phyloP scores from a whole-genome alignment of 2,113 vertebrate genomes.

The Piprites chloris region DNA sequence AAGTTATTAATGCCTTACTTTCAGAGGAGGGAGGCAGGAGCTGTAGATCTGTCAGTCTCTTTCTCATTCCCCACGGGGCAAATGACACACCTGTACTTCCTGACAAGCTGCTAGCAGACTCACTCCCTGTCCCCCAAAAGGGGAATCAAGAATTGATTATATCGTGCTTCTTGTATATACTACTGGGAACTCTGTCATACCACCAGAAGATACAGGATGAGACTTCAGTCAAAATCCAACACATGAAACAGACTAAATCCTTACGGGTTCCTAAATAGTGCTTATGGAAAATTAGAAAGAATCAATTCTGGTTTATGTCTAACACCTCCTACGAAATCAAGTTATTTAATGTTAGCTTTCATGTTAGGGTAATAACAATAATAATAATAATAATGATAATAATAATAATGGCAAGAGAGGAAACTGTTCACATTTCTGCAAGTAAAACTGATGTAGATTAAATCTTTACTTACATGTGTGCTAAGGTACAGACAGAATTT shows the following conservation, averaged over 20 bases:
- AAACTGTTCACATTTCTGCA: not conserved
- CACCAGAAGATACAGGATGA: not conserved
- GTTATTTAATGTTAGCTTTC: not conserved
- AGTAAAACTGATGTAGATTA: not conserved
- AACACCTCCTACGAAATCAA: not conserved
- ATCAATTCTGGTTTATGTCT: not conserved
- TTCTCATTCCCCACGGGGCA: not conserved
- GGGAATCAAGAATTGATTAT: not conserved
- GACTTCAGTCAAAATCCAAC: not conserved
- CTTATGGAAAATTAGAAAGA: not conserved
- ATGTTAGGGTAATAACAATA: not conserved
- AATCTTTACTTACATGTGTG: not conserved
- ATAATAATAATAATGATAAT: not conserved
- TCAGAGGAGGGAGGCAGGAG: not conserved
- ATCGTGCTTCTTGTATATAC: not conserved
- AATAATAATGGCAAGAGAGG: not conserved
- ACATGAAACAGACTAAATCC: not conserved
- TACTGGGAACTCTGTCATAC: not conserved
- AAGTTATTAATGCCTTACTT: not conserved
- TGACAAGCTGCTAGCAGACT: not conserved
- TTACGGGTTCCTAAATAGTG: not conserved
- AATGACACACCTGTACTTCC: not conserved
- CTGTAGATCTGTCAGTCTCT: not conserved
- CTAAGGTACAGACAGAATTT: slow-evolving; percentile 12
- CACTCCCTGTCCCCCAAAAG: not conserved